Base-by-base conservation (phyloP, 2,113 vertebrate genomes). In the Lagenorhynchus albirostris region DNA sequence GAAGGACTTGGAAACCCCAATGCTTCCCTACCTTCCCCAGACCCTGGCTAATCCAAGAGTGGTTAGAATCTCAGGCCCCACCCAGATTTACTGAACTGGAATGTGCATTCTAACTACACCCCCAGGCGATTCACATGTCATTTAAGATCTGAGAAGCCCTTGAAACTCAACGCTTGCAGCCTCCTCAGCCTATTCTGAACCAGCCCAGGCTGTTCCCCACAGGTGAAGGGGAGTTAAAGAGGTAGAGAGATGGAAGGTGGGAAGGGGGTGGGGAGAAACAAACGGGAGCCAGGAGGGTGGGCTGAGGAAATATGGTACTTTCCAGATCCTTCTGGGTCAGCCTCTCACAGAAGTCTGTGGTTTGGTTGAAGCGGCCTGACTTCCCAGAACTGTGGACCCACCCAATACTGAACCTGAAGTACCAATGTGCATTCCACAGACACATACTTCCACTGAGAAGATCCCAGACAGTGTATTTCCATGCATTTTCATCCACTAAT, bases 331-430 rank as follows among this genome's bases (percentile, higher is more conserved):
- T 60, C 31, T 53, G n/a, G 82, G 3, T 84, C 62, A 50, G 47
- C 53, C 33, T 62, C 55, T 47, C 18, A 53, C 33, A 82, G 0
- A 82, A 55, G 41, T 41, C 47, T 77, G 23, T 65, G 80, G 50
- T 29, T 20, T 41, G 9, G 31, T 0, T 74, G 68, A 95, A 88
- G 92, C 13, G 18, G 60, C n/a, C 25, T 68, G 89, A 95, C 10
- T 97, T 97, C 97, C 58, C 68, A 65, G 73, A 96, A 97, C 3
- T 55, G 70, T 14, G 58, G 50, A 74, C 38, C 60, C 60, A 94
- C 77, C 14, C 63, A 2, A 44, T 8, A 82, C 8, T 8, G 23
- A 60, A 68, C 80, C 38, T 0, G 44, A 36, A 96, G 25, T n/a
- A 26, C 10, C 74, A 41, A 63, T 58, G 36, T 6, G 13, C 47